Conservation (phyloP, 2,888 invertebrate species). For the Malachius bipustulatus region DNA sequence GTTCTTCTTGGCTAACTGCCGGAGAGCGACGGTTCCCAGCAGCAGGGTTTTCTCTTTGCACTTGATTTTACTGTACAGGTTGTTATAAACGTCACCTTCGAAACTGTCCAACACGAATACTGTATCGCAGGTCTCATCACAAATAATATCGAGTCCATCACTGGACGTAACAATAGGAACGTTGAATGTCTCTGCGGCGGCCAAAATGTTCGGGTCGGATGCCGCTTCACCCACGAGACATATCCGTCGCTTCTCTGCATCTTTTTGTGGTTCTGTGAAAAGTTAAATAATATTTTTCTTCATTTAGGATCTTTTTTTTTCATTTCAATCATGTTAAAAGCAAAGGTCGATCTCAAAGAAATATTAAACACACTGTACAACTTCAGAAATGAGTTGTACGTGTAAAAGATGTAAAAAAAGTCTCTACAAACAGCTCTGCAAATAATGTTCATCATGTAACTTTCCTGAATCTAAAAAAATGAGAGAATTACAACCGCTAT, state of each 20-base stretch:
- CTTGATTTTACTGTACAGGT: constrained; percentile 53
- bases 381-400: too few species aligned
- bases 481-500: too few species aligned
- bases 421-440: too few species aligned
- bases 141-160: constrained; percentile 47
- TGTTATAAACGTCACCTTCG: constrained; percentile 58
- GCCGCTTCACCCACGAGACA: constrained; percentile 50
- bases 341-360: too few species aligned
- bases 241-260: constrained; percentile 47
- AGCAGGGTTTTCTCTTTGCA: constrained; percentile 53
- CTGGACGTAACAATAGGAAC: constrained; percentile 51
- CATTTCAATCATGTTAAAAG: too few species aligned
- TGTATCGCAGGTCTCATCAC: constrained; percentile 48
- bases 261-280: too few species aligned
- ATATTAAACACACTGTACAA: too few species aligned
- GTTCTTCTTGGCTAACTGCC: constrained; percentile 58
- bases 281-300: too few species aligned
- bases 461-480: too few species aligned
- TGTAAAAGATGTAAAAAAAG: too few species aligned
- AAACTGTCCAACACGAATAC: constrained; percentile 65
- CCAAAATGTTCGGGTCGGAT: constrained; percentile 41
- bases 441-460: too few species aligned
- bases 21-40: constrained; percentile 68
- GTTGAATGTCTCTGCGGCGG: constrained; percentile 49
- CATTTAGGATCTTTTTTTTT: too few species aligned